Base-by-base conservation (phyloP, 2,888 invertebrate species). In the Ethmia dodecea region DNA sequence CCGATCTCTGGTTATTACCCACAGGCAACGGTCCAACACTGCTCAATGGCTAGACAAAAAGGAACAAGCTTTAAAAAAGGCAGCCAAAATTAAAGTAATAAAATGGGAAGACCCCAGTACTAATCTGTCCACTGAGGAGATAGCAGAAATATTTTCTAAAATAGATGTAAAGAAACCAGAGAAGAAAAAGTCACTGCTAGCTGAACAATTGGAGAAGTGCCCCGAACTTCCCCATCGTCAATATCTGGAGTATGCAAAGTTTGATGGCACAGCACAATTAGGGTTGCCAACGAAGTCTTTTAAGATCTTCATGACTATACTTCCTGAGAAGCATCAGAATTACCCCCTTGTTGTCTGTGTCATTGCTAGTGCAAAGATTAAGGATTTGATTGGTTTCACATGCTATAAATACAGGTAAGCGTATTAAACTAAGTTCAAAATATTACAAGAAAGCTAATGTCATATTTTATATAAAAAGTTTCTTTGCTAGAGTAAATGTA, bases 311-410 rank as follows among this genome's bases (percentile, higher is more conserved):
- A 89, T 98, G 68, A 94, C 94, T 31, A 95, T 97, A 93, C 81
- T 96, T 15, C 90, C 94, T 0, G 91, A 92, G 43, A 92, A 92
- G 36, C 91, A 94, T 44, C 90, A 95, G 45, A 91, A 92, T 49
- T 96, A 95, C 78, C 97, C 97, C 0, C 81, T 97, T 69, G 89
- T 91, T 55, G 90, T 96, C 33, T 91, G 92, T 55, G 94, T 97
- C 33, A 87, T 95, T 38, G 90, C 93, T 11, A 91, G 90, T 54
- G 96, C 97, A 14, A 96, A 93, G 83, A 94, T 98, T 35, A 88
- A 90, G 54, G 97, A 98, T 68, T 89, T 98, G 18, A 95, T 98
- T 64, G 98, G 98, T 20, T 90, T 98, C 35, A 95, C 95, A 55
- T 94, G 97, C 78, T 96, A 95, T 67, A 94, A 95, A 83, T 93